phyloP scores from a whole-genome alignment of 1,140 invertebrate species.

The Mactra quadrangularis region DNA sequence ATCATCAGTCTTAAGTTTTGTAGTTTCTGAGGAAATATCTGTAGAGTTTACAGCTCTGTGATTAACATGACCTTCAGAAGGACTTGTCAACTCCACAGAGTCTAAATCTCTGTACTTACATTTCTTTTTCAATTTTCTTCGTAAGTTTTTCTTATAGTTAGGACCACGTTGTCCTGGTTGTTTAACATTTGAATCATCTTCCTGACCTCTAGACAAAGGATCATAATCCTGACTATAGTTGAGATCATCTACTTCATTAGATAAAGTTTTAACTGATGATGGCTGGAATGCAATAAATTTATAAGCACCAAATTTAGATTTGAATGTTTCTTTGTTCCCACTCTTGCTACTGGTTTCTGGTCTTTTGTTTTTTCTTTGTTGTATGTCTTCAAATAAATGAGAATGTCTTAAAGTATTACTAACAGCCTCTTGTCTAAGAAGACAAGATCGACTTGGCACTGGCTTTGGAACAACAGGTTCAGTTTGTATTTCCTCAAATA shows the following conservation, averaged over 20 bases:
- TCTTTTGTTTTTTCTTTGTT: not conserved
- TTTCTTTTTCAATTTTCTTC: not conserved
- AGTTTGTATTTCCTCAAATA: slow-evolving; percentile 1
- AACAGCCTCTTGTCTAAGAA: slow-evolving; percentile 5
- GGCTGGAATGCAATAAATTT: slow-evolving; percentile 17
- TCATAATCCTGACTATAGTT: slow-evolving; percentile 40
- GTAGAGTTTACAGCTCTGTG: too few species aligned
- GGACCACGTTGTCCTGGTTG: not conserved
- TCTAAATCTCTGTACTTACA: slow-evolving; percentile 49
- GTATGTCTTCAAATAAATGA: not conserved
- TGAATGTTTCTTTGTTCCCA: not conserved
- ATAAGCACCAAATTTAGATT: not conserved
- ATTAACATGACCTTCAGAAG: too few species aligned
- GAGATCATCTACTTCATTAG: slow-evolving; percentile 37
- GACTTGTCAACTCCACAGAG: too few species aligned
- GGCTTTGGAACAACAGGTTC: not conserved
- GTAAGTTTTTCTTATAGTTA: slow-evolving; percentile 17
- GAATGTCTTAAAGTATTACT: not conserved
- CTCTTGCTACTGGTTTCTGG: not conserved
- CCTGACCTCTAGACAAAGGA: slow-evolving; percentile 15
- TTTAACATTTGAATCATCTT: not conserved
- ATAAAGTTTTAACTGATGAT: slow-evolving; percentile 20
- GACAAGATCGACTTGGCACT: not conserved
- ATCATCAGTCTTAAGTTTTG: not conserved
- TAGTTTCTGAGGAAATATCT: too few species aligned